Percentiles rank a stretch among this genome's conserved stretches.
These are phyloP conservation scores for Glyphotaelius pellucidus DNA, from an alignment of 2,888 invertebrate species.

Conservation along the genomic window DNA sequence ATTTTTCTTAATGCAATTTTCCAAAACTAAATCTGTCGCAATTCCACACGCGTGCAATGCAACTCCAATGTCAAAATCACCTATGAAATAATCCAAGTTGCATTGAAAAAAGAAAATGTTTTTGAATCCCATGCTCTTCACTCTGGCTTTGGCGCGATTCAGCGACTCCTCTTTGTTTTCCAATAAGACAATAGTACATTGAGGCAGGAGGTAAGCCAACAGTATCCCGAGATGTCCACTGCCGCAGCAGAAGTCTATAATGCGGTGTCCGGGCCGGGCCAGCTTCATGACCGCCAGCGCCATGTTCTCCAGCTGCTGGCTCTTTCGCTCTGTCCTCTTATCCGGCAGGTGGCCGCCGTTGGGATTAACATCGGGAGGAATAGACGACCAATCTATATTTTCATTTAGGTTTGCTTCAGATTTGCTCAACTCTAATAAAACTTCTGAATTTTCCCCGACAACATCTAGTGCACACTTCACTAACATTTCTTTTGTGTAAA, in stretches of 20 bases:
- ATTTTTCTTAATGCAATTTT: slow-evolving; percentile 85
- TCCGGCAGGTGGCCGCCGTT: slow-evolving; percentile 87
- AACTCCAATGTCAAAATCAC: slow-evolving; percentile 90
- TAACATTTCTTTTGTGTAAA: slow-evolving; percentile 87
- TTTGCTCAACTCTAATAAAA: slow-evolving; percentile 66
- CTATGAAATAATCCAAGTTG: slow-evolving; percentile 92
- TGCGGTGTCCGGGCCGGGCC: slow-evolving; percentile 81
- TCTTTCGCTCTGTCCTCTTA: slow-evolving; percentile 85
- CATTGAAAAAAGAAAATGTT: slow-evolving; percentile 91
- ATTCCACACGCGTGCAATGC: slow-evolving; percentile 96
- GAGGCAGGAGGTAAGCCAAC: slow-evolving; percentile 87
- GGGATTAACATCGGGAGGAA: slow-evolving; percentile 87
- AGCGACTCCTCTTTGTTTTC: slow-evolving; percentile 96
- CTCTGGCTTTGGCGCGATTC: slow-evolving; percentile 83
- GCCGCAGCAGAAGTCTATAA: slow-evolving; percentile 97
- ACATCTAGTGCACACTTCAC: slow-evolving; percentile 80
- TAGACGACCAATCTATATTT: slow-evolving; percentile 81
- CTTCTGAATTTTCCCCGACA: slow-evolving; percentile 73
- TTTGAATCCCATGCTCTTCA: slow-evolving; percentile 80
- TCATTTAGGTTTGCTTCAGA: slow-evolving; percentile 71
- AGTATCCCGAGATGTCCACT: slow-evolving; percentile 95
- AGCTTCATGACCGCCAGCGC: slow-evolving; percentile 85
- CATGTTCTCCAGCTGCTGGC: slow-evolving; percentile 91
- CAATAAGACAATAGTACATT: slow-evolving; percentile 87
- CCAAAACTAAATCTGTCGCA: slow-evolving; percentile 94